phyloP scores from a whole-genome alignment of 1,140 invertebrate genomes.

The Condylostylus longicornis region DNA sequence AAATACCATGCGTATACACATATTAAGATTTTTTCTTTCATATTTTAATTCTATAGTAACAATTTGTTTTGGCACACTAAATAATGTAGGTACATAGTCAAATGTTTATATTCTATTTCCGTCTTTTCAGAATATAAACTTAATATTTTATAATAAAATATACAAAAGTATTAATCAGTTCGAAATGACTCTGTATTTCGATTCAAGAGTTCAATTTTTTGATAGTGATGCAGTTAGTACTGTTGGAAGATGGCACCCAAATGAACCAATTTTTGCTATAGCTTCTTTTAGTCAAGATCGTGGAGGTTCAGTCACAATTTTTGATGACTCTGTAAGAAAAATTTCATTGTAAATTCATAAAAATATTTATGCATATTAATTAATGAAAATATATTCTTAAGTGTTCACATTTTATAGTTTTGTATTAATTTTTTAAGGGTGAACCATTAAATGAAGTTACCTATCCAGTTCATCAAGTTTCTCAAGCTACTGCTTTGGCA shows the following conservation, averaged over 20 bases:
- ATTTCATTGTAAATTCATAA: background rate
- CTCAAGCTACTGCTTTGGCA: conserved; percentile 60
- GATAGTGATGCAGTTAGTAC: conserved; percentile 56
- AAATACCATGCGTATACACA: no score
- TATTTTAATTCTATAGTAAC: background rate
- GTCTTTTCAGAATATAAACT: no score
- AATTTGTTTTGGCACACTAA: background rate
- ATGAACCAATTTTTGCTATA: conserved; percentile 63
- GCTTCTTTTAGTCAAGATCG: conserved; percentile 72
- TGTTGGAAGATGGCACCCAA: conserved; percentile 62
- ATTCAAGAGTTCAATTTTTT: conserved; percentile 52
- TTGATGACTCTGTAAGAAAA: conserved; percentile 62
- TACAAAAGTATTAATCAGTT: conserved; percentile 13
- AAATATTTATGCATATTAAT: background rate
- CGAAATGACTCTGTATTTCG: conserved; percentile 60
- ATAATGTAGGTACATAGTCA: background rate
- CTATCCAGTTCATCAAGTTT: conserved; percentile 52
- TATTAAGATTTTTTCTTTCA: no score
- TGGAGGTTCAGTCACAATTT: conserved; percentile 74
- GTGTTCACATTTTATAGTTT: background rate
- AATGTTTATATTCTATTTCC: background rate
- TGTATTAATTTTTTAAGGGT: conserved; percentile 41
- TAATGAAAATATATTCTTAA: background rate
- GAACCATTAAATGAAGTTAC: conserved; percentile 63
- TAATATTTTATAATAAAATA: no score